Evolutionary conservation across 2,888 invertebrate genomes (phyloP), one percentile per base, ranked within the genome.

Genomic region (Ashinkailepas kermadecensis): DNA sequence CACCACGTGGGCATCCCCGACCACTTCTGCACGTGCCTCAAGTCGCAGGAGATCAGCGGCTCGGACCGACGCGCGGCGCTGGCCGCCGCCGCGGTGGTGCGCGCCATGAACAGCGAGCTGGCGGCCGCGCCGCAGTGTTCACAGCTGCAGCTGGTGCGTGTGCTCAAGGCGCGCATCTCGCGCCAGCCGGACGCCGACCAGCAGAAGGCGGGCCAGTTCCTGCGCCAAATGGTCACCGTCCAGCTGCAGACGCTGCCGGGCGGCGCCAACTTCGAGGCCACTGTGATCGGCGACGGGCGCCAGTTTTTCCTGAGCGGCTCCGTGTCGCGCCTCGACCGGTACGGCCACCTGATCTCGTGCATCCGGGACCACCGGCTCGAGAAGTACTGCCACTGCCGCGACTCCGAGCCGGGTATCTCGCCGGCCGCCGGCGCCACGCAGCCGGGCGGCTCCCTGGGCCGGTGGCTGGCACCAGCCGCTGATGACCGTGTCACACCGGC

Each of bases 21-120:
- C 57, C 94, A 95, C 86, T 97, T 94, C 93, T 97, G 97, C 87
- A 93, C 95, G 54, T 97, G 97, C 85, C 93, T 67, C 21, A 10
- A 23, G 8, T 23, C 65, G 23, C 23, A 67, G 65, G 7, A 21
- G 10, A 9, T 67, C 10, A 1, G 23, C 23, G 23, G 9, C 8
- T 8, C 10, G 8, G 65, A 67, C 65, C 3, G 1, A 7, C 11
- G 59, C 11, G 59, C 59, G 12, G 7, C 59, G 15, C 12, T 15
- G 15, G 59, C 21, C 9, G 65, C 65, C 10, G 11, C 10, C n/a
- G 23, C 23, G 4, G 65, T 67, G n/a, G 65, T 67, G 10, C n/a
- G 12, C 21, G 12, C 65, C 8, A 1, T 67, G 23, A 67, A 67
- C 65, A 1, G 10, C 7, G 23, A 23, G 65, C 23, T 67, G 65